phyloP scores from a whole-genome alignment of 2,113 vertebrate species.

The Hippotragus niger region DNA sequence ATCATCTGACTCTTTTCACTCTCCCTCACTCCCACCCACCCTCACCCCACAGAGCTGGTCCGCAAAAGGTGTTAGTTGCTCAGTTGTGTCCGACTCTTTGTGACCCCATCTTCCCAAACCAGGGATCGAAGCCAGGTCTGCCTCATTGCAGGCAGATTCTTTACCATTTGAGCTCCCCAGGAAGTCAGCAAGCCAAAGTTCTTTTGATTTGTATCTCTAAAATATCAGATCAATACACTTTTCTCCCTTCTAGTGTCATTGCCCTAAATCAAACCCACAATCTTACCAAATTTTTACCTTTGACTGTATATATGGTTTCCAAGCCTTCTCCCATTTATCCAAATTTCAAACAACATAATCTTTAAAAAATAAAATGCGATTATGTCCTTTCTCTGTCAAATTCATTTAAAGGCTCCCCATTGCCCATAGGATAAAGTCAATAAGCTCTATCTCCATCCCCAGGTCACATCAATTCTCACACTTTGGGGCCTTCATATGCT shows the following conservation, averaged over 20 bases:
- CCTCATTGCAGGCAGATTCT: background rate
- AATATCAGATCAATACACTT: background rate
- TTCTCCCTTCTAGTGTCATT: background rate
- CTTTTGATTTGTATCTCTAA: background rate
- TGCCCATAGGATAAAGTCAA: background rate
- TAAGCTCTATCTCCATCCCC: background rate
- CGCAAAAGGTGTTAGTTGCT: background rate
- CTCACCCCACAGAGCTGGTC: background rate
- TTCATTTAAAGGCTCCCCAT: background rate
- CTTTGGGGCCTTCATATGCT: background rate
- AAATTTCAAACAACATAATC: background rate
- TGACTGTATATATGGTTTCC: background rate
- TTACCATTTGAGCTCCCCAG: background rate
- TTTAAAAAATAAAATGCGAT: background rate
- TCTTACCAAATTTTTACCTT: background rate
- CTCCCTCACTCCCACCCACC: background rate
- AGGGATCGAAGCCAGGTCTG: rapidly evolving
- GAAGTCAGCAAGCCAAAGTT: background rate
- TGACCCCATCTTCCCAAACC: background rate
- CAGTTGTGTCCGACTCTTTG: background rate
- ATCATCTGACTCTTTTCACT: background rate
- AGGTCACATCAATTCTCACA: background rate
- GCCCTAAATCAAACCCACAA: background rate
- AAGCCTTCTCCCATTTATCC: background rate
- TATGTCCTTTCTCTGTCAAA: background rate